These are phyloP conservation scores for Macrotis lagotis DNA, from an alignment of 2,113 vertebrate genomes.

Conservation along the genomic window DNA sequence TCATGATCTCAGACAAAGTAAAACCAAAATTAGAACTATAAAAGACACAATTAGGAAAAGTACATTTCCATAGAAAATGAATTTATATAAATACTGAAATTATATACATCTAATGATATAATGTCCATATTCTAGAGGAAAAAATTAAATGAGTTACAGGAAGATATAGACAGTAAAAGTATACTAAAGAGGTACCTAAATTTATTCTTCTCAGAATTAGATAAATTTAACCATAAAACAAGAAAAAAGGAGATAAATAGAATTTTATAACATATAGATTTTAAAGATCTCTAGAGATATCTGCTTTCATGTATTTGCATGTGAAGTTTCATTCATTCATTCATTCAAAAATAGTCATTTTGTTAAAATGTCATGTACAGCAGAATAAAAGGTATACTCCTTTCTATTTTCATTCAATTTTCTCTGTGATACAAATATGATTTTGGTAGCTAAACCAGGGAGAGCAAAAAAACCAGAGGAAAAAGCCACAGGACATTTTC, in stretches of 20 bases:
- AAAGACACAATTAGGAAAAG: neutral
- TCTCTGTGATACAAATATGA: too few species aligned
- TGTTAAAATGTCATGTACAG: too few species aligned
- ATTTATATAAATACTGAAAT: neutral
- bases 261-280: neutral
- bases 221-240: neutral
- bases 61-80: neutral
- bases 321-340: too few species aligned
- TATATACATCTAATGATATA: neutral
- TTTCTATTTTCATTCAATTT: too few species aligned
- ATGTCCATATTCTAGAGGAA: neutral
- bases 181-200: neutral
- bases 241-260: neutral
- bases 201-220: neutral
- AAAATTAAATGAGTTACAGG: neutral
- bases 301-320: too few species aligned
- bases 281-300: neutral
- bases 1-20: neutral
- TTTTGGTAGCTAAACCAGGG: too few species aligned
- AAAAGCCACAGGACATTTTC: too few species aligned
- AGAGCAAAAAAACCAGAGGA: too few species aligned
- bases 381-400: too few species aligned
- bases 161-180: neutral
- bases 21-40: neutral
- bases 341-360: too few species aligned